A percentile compares a stretch with the other conserved stretches of the same genome.
These are phyloP conservation scores for human (Homo sapiens) DNA, from an alignment of 2,113 vertebrate species.

Conservation along the genomic window GRCh38 chr1:203004501-203005000, in stretches of 20 bases:
- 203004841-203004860: too few relatives aligned
- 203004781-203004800: too few relatives aligned
- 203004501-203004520: too few relatives aligned
- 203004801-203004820: too few relatives aligned
- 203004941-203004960: constrained; percentile 8
- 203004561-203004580: neutral
- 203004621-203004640: neutral
- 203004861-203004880: too few relatives aligned
- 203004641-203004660: neutral
- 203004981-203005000: constrained; percentile 46
- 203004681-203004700: neutral
- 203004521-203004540: neutral
- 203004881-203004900: too few relatives aligned
- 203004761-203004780: too few relatives aligned
- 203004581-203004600: neutral
- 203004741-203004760: constrained; percentile 28
- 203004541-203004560: neutral
- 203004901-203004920: neutral
- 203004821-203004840: too few relatives aligned
- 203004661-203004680: neutral
- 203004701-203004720: neutral
- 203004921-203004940: constrained; percentile 16
- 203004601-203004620: neutral
- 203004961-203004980: constrained; percentile 12
- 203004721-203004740: neutral